Percentiles rank a stretch among this genome's conserved stretches.
These are phyloP conservation scores for Limanda limanda DNA, from an alignment of 2,113 vertebrate genomes.

Conservation along the genomic window DNA sequence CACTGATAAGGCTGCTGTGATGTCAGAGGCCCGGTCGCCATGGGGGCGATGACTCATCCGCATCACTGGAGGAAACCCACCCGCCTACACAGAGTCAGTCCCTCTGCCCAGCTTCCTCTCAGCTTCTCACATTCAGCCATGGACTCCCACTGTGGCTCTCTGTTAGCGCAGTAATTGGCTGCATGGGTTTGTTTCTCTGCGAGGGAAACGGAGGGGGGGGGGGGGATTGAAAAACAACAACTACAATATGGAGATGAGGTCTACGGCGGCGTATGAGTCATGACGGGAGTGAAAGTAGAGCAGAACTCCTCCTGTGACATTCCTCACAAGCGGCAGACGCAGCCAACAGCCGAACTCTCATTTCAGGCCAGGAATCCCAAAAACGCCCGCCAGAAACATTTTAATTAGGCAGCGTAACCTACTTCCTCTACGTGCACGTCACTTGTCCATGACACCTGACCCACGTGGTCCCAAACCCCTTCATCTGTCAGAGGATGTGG, in stretches of 20 bases:
- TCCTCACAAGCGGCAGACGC: conserved; percentile 7
- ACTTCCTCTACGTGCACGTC: neutral
- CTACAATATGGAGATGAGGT: conserved; percentile 42
- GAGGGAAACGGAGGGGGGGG: neutral
- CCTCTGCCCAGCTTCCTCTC: conserved; percentile 37
- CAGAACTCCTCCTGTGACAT: conserved; percentile 32
- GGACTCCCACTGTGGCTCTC: conserved; percentile 33
- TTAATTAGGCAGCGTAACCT: conserved; percentile 14
- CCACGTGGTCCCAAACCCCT: neutral
- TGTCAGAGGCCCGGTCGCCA: conserved; percentile 58
- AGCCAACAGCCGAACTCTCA: conserved; percentile 18
- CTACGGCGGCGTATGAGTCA: conserved; percentile 60
- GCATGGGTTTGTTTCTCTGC: conserved; percentile 30
- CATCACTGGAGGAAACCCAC: conserved; percentile 45
- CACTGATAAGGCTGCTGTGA: conserved; percentile 55
- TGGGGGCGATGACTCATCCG: conserved; percentile 72
- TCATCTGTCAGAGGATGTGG: neutral
- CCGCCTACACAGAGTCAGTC: conserved; percentile 1
- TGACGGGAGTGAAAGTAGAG: neutral
- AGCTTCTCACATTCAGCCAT: conserved; percentile 24
- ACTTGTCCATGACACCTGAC: neutral
- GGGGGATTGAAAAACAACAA: conserved; percentile 16
- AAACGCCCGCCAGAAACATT: conserved; percentile 16
- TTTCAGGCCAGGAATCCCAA: conserved; percentile 11
- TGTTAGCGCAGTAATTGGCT: conserved; percentile 42